Base-by-base conservation (phyloP, 2,888 invertebrate genomes). In the Eupithecia subumbrata region DNA sequence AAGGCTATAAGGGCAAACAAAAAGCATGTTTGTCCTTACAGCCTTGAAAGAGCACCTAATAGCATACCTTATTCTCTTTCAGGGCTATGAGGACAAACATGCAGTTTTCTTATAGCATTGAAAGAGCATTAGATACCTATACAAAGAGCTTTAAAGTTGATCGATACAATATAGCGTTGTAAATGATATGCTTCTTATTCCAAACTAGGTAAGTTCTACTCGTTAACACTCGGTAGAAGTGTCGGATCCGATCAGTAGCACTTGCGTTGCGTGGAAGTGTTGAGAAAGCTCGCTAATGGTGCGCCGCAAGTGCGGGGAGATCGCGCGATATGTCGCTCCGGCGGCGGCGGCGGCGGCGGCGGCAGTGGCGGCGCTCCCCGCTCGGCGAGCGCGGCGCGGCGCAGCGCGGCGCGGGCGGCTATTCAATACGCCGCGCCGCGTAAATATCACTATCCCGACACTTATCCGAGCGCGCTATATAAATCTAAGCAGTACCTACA, bases 201-300 rank as follows among this genome's bases (percentile, higher is more conserved):
- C 14, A 56, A 22, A 56, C 18, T 22, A 12, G 22, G 22, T 22
- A 25, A 25, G 22, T 25, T 25, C 1, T 64, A 34, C 18, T 34
- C 16, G 18, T 22, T 34, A 64, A 18, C 64, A 34, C 64, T 64
- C 3, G 68, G 25, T 56, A 45, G 52, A 43, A 70, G 63, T 68
- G 63, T 69, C 60, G 30, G 74, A 34, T 56, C 52, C 56, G 18
- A 64, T 64, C 52, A 69, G 68, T 52, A n/a, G n/a, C n/a, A n/a
- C n/a, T n/a, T 45, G 48, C 71, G 37, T 45, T 60, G 25, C 52
- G 11, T 56, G 52, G 52, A 56, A 22, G 69, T 63, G 70, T 45
- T 70, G 74, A 75, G 78, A 80, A 78, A 72, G 75, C 69, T 63
- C 73, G 66, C 69, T 78, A 72, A 75, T 72, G 67, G 69, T 56